These are phyloP conservation scores for Drosophila engyochracea DNA, from an alignment of 2,888 invertebrate species.

Conservation along the genomic window DNA sequence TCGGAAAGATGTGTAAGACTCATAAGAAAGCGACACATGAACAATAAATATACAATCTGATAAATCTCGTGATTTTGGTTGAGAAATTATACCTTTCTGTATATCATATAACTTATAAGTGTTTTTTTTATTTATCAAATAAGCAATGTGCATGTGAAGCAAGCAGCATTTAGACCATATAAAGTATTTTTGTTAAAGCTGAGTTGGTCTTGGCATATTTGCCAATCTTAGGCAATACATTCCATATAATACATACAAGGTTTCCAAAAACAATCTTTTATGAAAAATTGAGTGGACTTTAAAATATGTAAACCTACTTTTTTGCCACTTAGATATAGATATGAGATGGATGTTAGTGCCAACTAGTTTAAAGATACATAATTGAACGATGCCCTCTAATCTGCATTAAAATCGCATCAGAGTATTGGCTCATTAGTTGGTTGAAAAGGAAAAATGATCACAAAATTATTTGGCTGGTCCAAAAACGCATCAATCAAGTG, in stretches of 20 bases:
- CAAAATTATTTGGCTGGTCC: slow-evolving; percentile 25
- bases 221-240: not conserved
- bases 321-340: not conserved
- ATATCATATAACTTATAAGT: not conserved
- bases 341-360: not conserved
- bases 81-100: not conserved
- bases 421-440: slow-evolving; percentile 39
- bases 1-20: not conserved
- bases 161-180: not conserved
- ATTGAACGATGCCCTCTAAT: not conserved
- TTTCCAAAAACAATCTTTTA: not conserved
- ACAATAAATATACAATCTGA: not conserved
- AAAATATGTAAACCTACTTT: not conserved
- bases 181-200: too few relatives aligned
- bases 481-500: slow-evolving; percentile 67
- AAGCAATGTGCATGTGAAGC: not conserved
- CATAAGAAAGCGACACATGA: not conserved
- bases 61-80: not conserved
- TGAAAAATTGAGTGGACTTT: not conserved
- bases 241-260: not conserved
- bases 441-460: slow-evolving; percentile 51
- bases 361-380: not conserved
- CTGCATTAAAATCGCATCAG: slow-evolving; percentile 52
- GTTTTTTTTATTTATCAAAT: too few relatives aligned
- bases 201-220: not conserved